Conservation (phyloP, 2,113 vertebrate genomes). For the Crotalus horridus region DNA sequence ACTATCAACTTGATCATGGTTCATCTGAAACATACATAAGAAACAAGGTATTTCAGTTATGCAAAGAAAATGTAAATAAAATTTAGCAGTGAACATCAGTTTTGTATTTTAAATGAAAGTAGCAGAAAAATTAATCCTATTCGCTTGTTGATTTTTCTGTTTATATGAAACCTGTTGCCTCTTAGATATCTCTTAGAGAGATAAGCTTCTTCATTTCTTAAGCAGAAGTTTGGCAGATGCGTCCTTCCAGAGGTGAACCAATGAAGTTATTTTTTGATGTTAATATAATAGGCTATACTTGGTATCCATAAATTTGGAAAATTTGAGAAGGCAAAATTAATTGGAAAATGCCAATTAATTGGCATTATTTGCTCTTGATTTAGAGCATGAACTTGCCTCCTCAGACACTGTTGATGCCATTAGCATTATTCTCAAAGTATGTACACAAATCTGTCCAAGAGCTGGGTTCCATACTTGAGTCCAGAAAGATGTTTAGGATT, state of each 20-base stretch:
- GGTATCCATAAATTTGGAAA: not conserved
- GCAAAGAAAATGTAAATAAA: not conserved
- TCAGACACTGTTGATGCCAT: not conserved
- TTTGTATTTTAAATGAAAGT: not conserved
- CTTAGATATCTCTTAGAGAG: not conserved
- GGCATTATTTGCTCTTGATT: not conserved
- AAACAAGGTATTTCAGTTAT: constrained; percentile 11
- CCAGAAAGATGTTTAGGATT: not conserved
- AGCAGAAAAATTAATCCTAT: not conserved
- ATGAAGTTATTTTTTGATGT: not conserved
- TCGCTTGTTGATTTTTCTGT: not conserved
- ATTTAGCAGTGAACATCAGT: not conserved
- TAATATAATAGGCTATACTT: not conserved
- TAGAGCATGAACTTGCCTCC: not conserved
- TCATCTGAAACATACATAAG: constrained; percentile 60
- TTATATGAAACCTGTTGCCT: not conserved
- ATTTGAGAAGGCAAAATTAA: not conserved
- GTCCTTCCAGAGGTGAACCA: not conserved
- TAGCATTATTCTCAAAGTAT: not conserved
- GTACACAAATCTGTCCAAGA: not conserved
- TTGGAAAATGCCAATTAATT: not conserved
- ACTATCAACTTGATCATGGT: constrained; percentile 18
- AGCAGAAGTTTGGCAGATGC: not conserved
- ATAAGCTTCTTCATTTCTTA: not conserved
- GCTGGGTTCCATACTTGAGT: not conserved